These are phyloP conservation scores for Euphonia xanthogaster DNA, from an alignment of 2,797 vertebrate genomes.

Conservation along the genomic window DNA sequence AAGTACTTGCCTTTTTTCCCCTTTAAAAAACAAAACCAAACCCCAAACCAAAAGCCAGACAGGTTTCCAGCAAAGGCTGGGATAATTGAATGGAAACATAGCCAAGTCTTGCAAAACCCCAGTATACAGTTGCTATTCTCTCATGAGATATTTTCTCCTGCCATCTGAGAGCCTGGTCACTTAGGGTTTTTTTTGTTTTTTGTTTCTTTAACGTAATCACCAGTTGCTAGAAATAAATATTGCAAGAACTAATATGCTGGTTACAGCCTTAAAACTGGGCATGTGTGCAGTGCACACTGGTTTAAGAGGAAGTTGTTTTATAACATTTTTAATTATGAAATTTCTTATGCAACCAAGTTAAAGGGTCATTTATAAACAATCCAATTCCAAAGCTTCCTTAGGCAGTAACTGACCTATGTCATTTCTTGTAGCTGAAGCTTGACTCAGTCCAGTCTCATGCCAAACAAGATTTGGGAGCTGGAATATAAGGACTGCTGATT, in stretches of 20 bases:
- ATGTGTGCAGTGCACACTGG: background rate
- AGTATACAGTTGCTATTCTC: background rate
- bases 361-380: background rate
- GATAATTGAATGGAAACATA: background rate
- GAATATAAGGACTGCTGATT: background rate
- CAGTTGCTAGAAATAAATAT: conserved; percentile 3
- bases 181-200: background rate
- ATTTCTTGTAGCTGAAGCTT: background rate
- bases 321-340: background rate
- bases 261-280: background rate
- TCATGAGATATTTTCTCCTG: background rate
- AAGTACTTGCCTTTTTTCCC: background rate
- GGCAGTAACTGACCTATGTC: background rate
- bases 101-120: background rate
- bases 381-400: background rate
- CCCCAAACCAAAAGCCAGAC: background rate
- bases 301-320: background rate
- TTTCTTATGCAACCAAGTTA: background rate
- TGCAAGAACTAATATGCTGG: background rate
- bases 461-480: background rate
- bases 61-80: conserved; percentile 40
- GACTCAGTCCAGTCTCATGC: background rate
- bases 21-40: conserved; percentile 17
- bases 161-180: background rate
- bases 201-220: background rate